Evolutionary conservation across 2,797 vertebrate species (phyloP).

Genomic region (Percopsis omiscomaycus): DNA sequence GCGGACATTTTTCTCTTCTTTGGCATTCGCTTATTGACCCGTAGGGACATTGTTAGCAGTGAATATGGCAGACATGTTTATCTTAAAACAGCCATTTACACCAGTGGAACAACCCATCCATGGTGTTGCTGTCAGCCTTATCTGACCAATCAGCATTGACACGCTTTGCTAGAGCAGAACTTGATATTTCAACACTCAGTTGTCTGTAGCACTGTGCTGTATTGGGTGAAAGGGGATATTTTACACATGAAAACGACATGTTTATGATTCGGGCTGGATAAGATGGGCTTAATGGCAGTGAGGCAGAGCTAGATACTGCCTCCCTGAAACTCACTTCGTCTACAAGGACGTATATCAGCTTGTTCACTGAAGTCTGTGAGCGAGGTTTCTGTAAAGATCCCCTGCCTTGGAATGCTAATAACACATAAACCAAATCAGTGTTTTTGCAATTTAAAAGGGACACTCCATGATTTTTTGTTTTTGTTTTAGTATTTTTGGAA

Average conservation of each 20-base stretch:
- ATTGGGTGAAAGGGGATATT: conserved; percentile 51
- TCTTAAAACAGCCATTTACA: conserved; percentile 37
- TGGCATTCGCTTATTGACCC: conserved; percentile 37
- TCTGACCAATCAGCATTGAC: conserved; percentile 48
- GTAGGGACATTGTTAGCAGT: conserved; percentile 14
- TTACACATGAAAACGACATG: conserved; percentile 48
- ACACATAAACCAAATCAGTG: background rate
- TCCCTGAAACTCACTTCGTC: conserved; percentile 15
- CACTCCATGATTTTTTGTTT: too few relatives aligned
- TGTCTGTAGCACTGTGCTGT: conserved; percentile 27
- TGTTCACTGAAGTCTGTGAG: background rate
- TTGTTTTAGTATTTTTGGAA: too few relatives aligned
- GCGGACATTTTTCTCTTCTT: conserved; percentile 23
- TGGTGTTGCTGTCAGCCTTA: conserved; percentile 27
- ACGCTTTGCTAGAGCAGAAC: conserved; percentile 43
- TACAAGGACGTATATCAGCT: background rate
- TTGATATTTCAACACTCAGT: conserved; percentile 36
- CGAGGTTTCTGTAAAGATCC: background rate
- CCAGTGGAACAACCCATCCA: conserved; percentile 29
- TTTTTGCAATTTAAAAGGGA: too few relatives aligned
- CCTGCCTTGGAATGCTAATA: background rate
- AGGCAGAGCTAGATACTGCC: conserved; percentile 19
- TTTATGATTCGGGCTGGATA: conserved; percentile 47
- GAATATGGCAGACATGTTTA: conserved; percentile 46
- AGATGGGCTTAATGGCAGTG: conserved; percentile 19